Conservation (phyloP, 1,140 invertebrate genomes). For the Drosophila auraria region DNA sequence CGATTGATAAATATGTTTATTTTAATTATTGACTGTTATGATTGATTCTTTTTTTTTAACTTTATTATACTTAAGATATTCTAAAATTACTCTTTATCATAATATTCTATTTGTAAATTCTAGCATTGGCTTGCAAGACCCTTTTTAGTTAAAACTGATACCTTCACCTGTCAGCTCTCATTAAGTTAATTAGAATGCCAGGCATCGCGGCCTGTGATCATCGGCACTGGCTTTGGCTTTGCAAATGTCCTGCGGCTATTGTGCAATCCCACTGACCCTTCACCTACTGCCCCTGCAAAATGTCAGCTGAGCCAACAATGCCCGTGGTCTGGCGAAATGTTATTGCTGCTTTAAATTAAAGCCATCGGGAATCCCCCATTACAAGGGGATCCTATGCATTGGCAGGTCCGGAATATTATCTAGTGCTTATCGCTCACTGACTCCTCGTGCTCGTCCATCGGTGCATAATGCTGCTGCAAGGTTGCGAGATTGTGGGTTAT, state of each 20-base stretch:
- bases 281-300: too few relatives aligned
- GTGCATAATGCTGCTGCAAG: slow-evolving; percentile 45
- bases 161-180: too few relatives aligned
- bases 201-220: not conserved
- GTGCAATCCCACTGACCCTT: not conserved
- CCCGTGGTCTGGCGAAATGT: not conserved
- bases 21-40: not conserved
- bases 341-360: slow-evolving; percentile 55
- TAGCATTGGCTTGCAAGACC: too few relatives aligned
- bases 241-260: slow-evolving; percentile 18
- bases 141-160: too few relatives aligned
- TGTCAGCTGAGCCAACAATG: slow-evolving; percentile 9
- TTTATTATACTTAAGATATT: too few relatives aligned
- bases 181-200: slow-evolving; percentile 10
- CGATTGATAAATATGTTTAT: not conserved
- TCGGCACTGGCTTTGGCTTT: not conserved
- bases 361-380: slow-evolving; percentile 9
- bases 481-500: slow-evolving; percentile 63
- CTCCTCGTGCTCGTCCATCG: slow-evolving; percentile 41
- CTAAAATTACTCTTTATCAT: too few relatives aligned
- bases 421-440: slow-evolving; percentile 70
- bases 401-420: slow-evolving; percentile 62
- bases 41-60: too few relatives aligned
- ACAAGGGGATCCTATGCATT: slow-evolving; percentile 10
- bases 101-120: too few relatives aligned